These are phyloP conservation scores for Bergia sp. DNA, from an alignment of 92 coral and sea anemone species.

Conservation along the genomic window DNA sequence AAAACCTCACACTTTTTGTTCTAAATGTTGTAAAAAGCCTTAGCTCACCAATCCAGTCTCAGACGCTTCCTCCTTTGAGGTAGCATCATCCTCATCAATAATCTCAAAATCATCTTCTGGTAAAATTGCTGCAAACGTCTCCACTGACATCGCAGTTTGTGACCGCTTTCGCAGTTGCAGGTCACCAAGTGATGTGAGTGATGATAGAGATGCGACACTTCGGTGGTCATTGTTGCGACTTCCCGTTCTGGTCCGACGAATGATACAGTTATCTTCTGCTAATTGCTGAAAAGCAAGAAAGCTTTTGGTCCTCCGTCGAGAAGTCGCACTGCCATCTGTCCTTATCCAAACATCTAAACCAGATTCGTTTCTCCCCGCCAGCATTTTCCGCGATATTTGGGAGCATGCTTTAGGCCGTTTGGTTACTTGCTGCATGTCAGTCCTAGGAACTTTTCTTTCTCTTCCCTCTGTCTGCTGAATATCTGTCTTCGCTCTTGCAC, in stretches of 20 bases:
- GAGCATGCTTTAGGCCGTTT: neutral
- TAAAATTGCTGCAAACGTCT: neutral
- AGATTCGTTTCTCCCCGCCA: neutral
- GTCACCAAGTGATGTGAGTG: neutral
- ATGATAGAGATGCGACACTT: neutral
- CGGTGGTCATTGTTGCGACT: neutral
- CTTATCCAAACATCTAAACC: neutral
- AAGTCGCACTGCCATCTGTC: neutral
- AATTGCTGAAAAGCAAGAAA: neutral
- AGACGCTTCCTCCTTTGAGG: neutral
- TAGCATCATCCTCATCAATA: neutral
- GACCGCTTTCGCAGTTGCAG: neutral
- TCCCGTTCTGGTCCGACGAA: neutral
- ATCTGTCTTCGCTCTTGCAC: neutral
- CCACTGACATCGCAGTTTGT: neutral
- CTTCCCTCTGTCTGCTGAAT: too few relatives aligned
- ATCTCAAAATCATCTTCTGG: slow-evolving; percentile 10
- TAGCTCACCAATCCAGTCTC: neutral
- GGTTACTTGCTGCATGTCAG: neutral
- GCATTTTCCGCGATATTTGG: neutral
- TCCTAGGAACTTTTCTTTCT: neutral
- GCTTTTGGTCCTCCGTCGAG: neutral
- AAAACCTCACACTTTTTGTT: too few relatives aligned
- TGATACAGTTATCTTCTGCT: neutral
- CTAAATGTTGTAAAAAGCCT: neutral